These are phyloP conservation scores for Drosophila seguyi DNA, from an alignment of 1,140 invertebrate species.

Conservation along the genomic window DNA sequence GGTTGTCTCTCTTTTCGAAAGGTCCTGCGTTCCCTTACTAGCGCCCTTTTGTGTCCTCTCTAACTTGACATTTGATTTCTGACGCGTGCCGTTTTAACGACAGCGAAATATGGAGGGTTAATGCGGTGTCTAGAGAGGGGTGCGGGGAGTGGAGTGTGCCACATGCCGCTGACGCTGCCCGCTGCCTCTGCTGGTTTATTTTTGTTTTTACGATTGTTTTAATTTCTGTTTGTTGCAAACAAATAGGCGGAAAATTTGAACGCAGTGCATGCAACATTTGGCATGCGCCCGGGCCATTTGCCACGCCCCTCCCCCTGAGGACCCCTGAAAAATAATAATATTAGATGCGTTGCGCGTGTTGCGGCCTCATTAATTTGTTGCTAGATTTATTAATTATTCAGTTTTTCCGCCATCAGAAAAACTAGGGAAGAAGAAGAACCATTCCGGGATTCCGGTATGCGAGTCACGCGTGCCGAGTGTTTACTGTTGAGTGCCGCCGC, in stretches of 20 bases:
- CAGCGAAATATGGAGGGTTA: slow-evolving; percentile 13
- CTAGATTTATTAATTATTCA: slow-evolving; percentile 81
- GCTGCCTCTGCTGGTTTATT: slow-evolving; percentile 45
- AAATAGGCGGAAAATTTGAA: slow-evolving; percentile 77
- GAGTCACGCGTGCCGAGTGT: slow-evolving; percentile 39
- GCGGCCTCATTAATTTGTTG: slow-evolving; percentile 78
- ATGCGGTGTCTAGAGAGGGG: background rate
- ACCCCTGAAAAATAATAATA: slow-evolving; percentile 2
- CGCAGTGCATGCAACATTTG: slow-evolving; percentile 59
- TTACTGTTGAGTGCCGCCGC: slow-evolving; percentile 26
- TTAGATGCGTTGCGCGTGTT: slow-evolving; percentile 60
- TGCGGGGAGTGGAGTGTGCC: slow-evolving; percentile 33
- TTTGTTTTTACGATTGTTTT: slow-evolving; percentile 79
- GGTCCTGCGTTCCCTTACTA: background rate
- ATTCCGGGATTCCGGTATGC: slow-evolving; percentile 24
- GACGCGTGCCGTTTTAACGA: slow-evolving; percentile 78
- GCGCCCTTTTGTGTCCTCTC: background rate
- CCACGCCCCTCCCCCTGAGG: background rate
- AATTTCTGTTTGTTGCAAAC: slow-evolving; percentile 80
- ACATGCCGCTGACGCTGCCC: slow-evolving; percentile 32
- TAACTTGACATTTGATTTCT: slow-evolving; percentile 72
- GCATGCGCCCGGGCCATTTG: slow-evolving; percentile 32
- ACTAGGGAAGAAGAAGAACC: slow-evolving; percentile 22
- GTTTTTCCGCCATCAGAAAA: slow-evolving; percentile 34
- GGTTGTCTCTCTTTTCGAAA: background rate